Evolutionary conservation across 2,113 vertebrate genomes (phyloP), one percentile per base, ranked within the genome.

Genomic region (Cyanistes caeruleus): DNA sequence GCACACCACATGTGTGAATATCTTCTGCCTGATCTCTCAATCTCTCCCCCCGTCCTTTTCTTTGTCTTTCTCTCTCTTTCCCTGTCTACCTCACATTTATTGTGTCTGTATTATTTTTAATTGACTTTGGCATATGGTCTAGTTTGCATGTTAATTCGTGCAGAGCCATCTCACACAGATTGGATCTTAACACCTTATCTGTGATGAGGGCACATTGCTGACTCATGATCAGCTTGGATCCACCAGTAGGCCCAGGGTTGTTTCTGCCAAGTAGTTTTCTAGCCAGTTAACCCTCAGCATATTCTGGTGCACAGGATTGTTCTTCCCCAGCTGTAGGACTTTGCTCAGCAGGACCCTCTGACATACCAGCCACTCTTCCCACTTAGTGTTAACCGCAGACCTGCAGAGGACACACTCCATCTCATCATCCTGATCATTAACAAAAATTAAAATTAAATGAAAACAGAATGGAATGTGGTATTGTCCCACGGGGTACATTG

Each of bases 1-100:
- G 35, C 30, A 65, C 5, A 49, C 15, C 1, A 1, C 13, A 21
- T 16, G 4, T 56, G 16, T 43, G 25, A 20, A 7, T 13, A 5
- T 35, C 13, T 65, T 41, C 82, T 49, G 15, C 70, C 20, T 49
- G 60, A 25, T 49, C 10, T 75, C 60, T 58, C 82, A 48, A 6
- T 20, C 8, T 20, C 15, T 56, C 24, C 24, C 4, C 9, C 8
- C 15, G 20, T 20, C 8, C 20, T 85, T 49, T 85, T 58, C 13
- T n/a, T 14, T 21, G 13, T 6, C 13, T 35, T 43, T 64, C 48
- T 39, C 18, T 46, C 24, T 52, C 13, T 20, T 15, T 28, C n/a
- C 5, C 10, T 17, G 11, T 33, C 41, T 56, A 48, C 43, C 43
- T 41, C 60, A 13, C 24, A 30, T 56, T 65, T 58, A n/a, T 41